Evolutionary conservation across 2,113 vertebrate species (phyloP).

Genomic region (Corvus hawaiiensis): DNA sequence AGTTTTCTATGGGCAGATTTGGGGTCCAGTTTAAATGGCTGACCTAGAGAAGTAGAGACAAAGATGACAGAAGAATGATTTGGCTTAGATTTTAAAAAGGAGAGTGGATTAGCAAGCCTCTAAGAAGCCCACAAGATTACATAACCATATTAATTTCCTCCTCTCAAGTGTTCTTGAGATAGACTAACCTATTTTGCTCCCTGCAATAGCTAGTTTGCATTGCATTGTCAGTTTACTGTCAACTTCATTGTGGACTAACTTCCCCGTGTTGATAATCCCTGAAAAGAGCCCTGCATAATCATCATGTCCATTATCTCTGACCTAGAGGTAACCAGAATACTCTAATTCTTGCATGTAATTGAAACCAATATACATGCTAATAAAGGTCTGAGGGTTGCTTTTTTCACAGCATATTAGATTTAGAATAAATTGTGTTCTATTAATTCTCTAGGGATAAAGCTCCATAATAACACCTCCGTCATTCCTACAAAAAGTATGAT

Average conservation of each 20-base stretch:
- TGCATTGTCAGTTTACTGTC: constrained; percentile 10
- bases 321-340: constrained; percentile 32
- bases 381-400: constrained; percentile 34
- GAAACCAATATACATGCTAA: constrained; percentile 51
- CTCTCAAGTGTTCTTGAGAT: background rate
- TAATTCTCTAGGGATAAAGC: background rate
- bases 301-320: constrained; percentile 1
- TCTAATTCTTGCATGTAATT: constrained; percentile 36
- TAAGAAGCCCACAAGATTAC: background rate
- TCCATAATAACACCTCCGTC: background rate
- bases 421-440: background rate
- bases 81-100: background rate
- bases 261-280: background rate
- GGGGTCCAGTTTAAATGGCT: constrained; percentile 95
- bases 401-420: constrained; percentile 35
- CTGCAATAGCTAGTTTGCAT: background rate
- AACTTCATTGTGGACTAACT: background rate
- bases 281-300: constrained; percentile 23
- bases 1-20: constrained; percentile 95
- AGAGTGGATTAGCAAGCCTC: background rate
- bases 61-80: background rate
- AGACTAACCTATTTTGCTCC: background rate
- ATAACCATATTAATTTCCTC: background rate
- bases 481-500: background rate
- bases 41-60: constrained; percentile 74